A percentile compares a stretch with the other conserved stretches of the same genome.
These are phyloP conservation scores for Lamellibrachia luymesi DNA, from an alignment of 1,140 invertebrate genomes.

Conservation along the genomic window DNA sequence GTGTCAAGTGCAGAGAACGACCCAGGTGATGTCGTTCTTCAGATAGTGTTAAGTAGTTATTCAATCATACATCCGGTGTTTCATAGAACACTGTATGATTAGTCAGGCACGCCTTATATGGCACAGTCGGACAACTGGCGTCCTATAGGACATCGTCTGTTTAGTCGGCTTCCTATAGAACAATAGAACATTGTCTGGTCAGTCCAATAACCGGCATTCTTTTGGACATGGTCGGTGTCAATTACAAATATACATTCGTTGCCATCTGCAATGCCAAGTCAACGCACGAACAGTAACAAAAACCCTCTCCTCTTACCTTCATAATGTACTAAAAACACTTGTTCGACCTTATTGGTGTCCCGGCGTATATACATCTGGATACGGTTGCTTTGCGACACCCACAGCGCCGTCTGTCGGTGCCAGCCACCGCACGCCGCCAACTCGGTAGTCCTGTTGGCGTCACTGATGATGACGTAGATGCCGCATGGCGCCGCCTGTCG, in stretches of 20 bases:
- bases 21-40: not conserved
- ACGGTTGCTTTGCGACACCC: not conserved
- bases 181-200: not conserved
- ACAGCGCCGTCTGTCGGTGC: not conserved
- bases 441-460: not conserved
- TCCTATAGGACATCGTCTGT: not conserved
- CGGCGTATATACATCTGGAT: not conserved
- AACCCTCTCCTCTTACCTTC: not conserved
- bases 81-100: not conserved
- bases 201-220: not conserved
- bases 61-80: not conserved
- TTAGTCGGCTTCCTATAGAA: not conserved
- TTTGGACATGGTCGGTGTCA: not conserved
- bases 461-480: conserved; percentile 5
- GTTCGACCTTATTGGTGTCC: not conserved
- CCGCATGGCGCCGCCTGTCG: not conserved
- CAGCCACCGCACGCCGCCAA: not conserved
- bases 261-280: not conserved
- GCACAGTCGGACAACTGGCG: not conserved
- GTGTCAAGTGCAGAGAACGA: not conserved
- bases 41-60: not conserved
- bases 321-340: not conserved
- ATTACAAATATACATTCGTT: not conserved
- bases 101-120: not conserved
- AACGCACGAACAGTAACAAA: not conserved